Base-by-base conservation (phyloP, 2,888 invertebrate genomes). In the Pteria penguin region DNA sequence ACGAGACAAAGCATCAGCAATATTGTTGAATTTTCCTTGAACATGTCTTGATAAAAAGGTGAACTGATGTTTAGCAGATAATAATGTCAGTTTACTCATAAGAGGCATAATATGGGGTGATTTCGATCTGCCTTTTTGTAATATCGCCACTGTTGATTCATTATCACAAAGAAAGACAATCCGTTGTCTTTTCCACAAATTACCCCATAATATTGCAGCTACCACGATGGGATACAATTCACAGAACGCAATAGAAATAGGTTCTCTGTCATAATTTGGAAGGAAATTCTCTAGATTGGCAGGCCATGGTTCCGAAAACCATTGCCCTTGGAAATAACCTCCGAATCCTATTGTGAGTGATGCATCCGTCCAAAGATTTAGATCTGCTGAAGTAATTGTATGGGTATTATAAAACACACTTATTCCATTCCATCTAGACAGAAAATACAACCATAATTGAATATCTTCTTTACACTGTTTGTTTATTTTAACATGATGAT, bases 401-500 rank as follows among this genome's bases (percentile, higher is more conserved):
- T 24, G 22, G n/a, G 33, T 57, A 24, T 76, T 33, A 29, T 61
- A 45, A 57, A 70, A 75, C n/a, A 70, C 22, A 22, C 58, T 24
- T 8, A 72, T 31, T 5, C 63, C 68, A 68, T 63, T 76, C 72
- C 68, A 72, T n/a, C 63, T 4, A 14, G 31, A n/a, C 14, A 63
- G 24, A 45, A 72, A 68, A 2, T 32, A 24, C 18, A 67, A 45
- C 60, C 58, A 72, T 45, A 66, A 52, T 8, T 5, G 22, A 2
- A 78, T 33, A 58, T 75, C 78, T 26, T 67, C 58, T 52, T 62
- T 29, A 32, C 62, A 75, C 27, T 78, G 72, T 4, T 63, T 32
- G 29, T 68, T 65, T 36, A 79, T 26, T 11, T 75, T 60, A 2
- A 79, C 60, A 32, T 75, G 65, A 54, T 79, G 76, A 52, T 61